A percentile compares a stretch with the other conserved stretches of the same genome.
phyloP scores from a whole-genome alignment of 1,140 invertebrate genomes.

The Drosophila littoralis region DNA sequence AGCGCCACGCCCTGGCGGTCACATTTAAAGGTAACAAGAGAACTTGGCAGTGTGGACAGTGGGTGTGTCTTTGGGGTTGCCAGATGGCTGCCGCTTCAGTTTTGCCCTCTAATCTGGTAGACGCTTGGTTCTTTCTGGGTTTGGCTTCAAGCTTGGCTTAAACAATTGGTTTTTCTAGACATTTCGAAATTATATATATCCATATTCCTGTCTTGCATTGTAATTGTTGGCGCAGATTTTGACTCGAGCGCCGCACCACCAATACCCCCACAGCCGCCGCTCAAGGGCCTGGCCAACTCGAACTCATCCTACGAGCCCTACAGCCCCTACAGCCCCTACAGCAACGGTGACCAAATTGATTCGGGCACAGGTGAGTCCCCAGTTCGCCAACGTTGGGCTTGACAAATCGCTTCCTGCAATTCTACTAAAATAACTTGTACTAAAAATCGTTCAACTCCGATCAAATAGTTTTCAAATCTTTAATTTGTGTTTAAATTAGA shows the following conservation, averaged over 20 bases:
- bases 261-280: constrained; percentile 71
- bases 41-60: constrained; percentile 27
- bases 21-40: constrained; percentile 78
- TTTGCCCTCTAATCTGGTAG: constrained; percentile 50
- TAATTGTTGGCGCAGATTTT: constrained; percentile 66
- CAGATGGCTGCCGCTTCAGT: constrained; percentile 31
- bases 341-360: constrained; percentile 54
- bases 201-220: constrained; percentile 16
- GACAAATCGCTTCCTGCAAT: background rate
- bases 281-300: constrained; percentile 50
- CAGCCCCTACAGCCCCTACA: constrained; percentile 21
- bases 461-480: background rate
- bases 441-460: background rate
- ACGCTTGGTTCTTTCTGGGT: constrained; percentile 28
- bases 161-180: constrained; percentile 52
- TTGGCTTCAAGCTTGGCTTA: constrained; percentile 20
- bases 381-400: constrained; percentile 2
- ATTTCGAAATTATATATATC: constrained; percentile 55
- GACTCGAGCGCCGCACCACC: constrained; percentile 76
- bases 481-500: too few species aligned
- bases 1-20: constrained; percentile 65
- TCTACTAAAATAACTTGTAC: constrained; percentile 1
- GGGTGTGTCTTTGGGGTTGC: constrained; percentile 24
- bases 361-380: constrained; percentile 66
- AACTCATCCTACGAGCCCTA: constrained; percentile 44